Base-by-base conservation (phyloP, 2,113 vertebrate species). In the Stictonetta naevosa region DNA sequence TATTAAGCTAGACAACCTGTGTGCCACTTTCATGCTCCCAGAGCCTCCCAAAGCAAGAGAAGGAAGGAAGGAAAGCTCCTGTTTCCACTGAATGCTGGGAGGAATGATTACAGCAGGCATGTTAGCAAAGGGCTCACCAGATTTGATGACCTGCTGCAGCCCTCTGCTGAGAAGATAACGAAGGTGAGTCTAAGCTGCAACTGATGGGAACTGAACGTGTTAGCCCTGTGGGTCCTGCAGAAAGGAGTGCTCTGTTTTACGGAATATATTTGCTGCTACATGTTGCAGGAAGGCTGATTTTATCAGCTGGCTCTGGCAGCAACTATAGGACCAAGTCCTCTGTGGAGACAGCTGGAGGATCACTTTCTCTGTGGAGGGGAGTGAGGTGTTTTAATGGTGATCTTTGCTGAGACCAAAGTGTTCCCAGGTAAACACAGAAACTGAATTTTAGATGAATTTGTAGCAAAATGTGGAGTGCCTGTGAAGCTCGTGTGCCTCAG, bases 401-500 rank as follows among this genome's bases (percentile, higher is more conserved):
- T 56, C 53, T 56, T 29, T 18, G 8, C 19, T 78, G 33, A 91
- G 29, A 46, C 8, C 13, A 58, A 48, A 11, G 18, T 34, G 13
- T 12, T 67, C 12, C 40, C 31, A 4, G 31, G 13, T 9, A 48
- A 75, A 58, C 3, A 19, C 0, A 13, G 60, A 72, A 88, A 63
- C 34, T 1, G 3, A 10, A n/a, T 38, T 91, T 58, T 48, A 88
- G 17, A 50, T 59, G 10, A 13, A 23, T 76, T 81, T 84, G 40
- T 15, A 42, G 34, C 13, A 69, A 69, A 60, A 44, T 44, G 13
- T n/a, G 15, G 28, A 81, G 20, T 23, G 17, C 18, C 11, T 73
- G 17, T 36, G 62, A 62, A 71, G 15, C 10, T 76, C 31, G 8
- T 0, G 0, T 38, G 5, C 52, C 31, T 76, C n/a, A 1, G 6